Base-by-base conservation (phyloP, 2,797 vertebrate species). In the Phyllotis vaccarum region DNA sequence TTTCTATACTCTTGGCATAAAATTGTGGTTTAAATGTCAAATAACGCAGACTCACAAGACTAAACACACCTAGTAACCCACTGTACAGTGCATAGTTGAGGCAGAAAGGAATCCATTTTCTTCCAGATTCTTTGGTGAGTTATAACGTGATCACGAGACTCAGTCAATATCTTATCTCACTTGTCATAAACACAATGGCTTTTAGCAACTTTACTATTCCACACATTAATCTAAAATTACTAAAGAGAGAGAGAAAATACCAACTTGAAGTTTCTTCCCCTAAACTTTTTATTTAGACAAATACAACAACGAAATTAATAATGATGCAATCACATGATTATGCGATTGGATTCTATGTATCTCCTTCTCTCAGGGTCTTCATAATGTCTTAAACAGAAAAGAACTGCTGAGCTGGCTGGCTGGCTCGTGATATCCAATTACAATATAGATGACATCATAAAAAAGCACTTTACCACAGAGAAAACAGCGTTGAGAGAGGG, bases 321-420 rank as follows among this genome's bases (percentile, higher is more conserved):
- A 86, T 66, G 17, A 96, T 27, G 17, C n/a, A 49, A 92, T 90
- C 46, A 37, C 37, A 90, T 82, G 5, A 87, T 37, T 37, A 49
- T 56, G 49, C 37, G 58, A 64, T 56, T 70, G 0, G 1, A 78
- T 81, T 87, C 52, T 90, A 56, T 72, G 52, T 0, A 34, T 7
- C 16, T 89, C 54, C 70, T 86, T 86, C 54, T 1, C 46, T 17
- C 79, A 62, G 14, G n/a, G 40, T 93, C 56, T 43, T 91, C 86
- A 70, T 37, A 83, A 56, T 52, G 86, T 29, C 29, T 91, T 94
- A 86, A 87, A 93, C 3, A 82, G 46, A 80, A 94, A 94, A 91
- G 5, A 95, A 74, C 62, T 40, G 14, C 37, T 34, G 91, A 62
- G 29, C 5, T 81, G 22, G 70, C n/a, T 49, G 46, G 9, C 46